These are phyloP conservation scores for Atractosteus spatula DNA, from an alignment of 2,113 vertebrate species.

Conservation along the genomic window DNA sequence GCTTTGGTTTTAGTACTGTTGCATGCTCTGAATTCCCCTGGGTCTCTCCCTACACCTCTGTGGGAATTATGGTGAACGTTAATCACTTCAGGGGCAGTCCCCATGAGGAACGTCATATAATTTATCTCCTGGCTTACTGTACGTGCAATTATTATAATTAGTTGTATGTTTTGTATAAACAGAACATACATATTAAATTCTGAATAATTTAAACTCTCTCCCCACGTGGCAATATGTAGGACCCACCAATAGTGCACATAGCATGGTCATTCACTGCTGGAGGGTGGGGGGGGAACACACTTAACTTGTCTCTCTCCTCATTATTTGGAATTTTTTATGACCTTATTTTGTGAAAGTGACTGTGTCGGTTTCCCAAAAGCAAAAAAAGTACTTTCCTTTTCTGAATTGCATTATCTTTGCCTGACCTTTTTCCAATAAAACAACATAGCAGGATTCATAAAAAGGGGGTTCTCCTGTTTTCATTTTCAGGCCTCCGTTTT, in stretches of 20 bases:
- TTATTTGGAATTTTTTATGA: slow-evolving; percentile 13
- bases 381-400: not conserved
- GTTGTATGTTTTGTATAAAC: not conserved
- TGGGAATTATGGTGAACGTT: slow-evolving; percentile 40
- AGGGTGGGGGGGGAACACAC: not conserved
- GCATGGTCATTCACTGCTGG: not conserved
- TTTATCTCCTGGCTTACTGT: slow-evolving; percentile 1
- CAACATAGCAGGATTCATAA: not conserved
- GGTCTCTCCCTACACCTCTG: slow-evolving; percentile 47
- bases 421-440: not conserved
- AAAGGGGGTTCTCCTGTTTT: not conserved
- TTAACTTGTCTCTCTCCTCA: slow-evolving; percentile 10
- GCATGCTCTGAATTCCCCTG: slow-evolving; percentile 36
- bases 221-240: too few relatives aligned
- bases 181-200: not conserved
- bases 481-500: not conserved
- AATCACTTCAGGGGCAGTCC: slow-evolving; percentile 45
- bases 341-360: not conserved
- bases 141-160: slow-evolving; percentile 6
- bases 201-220: not conserved
- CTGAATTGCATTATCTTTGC: not conserved
- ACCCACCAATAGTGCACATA: too few relatives aligned
- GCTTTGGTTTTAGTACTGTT: slow-evolving; percentile 24
- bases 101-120: slow-evolving; percentile 1
- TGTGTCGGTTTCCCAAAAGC: not conserved